Base-by-base conservation (phyloP, 2,113 vertebrate genomes). In the Aegithalos caudatus region DNA sequence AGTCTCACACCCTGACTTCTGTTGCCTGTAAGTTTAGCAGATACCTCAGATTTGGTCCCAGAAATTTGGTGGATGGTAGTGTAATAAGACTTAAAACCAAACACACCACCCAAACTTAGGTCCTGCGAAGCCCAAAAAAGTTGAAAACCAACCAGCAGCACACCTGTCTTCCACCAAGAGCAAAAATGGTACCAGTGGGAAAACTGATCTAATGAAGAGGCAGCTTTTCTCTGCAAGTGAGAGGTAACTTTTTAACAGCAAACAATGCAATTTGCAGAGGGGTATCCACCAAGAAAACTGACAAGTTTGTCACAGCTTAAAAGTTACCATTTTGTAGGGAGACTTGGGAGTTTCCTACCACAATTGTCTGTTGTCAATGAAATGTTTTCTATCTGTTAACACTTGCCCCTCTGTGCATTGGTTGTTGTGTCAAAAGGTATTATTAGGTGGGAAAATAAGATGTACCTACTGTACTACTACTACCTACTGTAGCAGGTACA, bases 41-140 rank as follows among this genome's bases (percentile, higher is more conserved):
- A 11, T 48, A 14, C 3, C 44, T 78, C n/a, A 50, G 21, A 12
- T 74, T 91, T 70, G 24, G 15, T 69, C 38, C 8, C 23, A 78
- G 42, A 70, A 77, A 58, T 21, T 6, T 27, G 28, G 11, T 62
- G 6, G 10, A 14, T 78, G n/a, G 24, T 73, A 47, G 13, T 29
- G 6, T 58, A 29, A 71, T 48, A 64, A 65, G 54, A 9, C 5
- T 29, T 51, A 10, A 65, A 72, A 38, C 2, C 24, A 62, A 48
- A 17, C 14, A 35, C 61, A 19, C 15, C 1, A 5, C 11, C 6
- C 37, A 40, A 56, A 66, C 13, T 28, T 40, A 23, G 14, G 10
- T 33, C 14, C 19, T 70, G 20, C 1, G 3, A 67, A 60, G 9
- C 14, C 5, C 10, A 0, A 1, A 13, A 4, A 21, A n/a, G 11